Evolutionary conservation across 2,888 invertebrate genomes (phyloP), one percentile per base, ranked within the genome.

Genomic region (Eilema griseolum): DNA sequence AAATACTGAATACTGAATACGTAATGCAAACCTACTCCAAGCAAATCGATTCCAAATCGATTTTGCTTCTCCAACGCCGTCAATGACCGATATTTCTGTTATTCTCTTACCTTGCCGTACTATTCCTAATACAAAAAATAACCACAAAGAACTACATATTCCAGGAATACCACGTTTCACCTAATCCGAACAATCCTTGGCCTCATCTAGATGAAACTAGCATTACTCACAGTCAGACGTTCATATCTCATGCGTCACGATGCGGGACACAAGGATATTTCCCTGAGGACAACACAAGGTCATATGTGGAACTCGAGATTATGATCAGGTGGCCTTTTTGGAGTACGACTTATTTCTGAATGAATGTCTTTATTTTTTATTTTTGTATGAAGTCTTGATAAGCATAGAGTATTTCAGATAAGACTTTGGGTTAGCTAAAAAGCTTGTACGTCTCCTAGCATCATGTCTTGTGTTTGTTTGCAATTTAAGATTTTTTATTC

Each of bases 241-340:
- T 84, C 83, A 84, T 85, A 85, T 85, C 83, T 87, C 83, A 82
- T 64, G 71, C 78, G 77, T 78, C 76, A 84, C 66, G 76, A 68
- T 66, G 61, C 71, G 77, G 75, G 85, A 85, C 86, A 80, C 78
- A 76, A 73, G 66, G 72, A 86, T 81, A 86, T 87, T 87, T 87
- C 88, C 88, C 88, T 28, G n/a, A 71, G 85, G 87, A 81, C 76
- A 76, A 70, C 72, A 74, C 81, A 84, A 83, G 84, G 86, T 83
- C 86, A 84, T 80, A 74, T 72, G 77, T 78, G 68, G 70, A 79
- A 76, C 65, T 46, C 67, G 71, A 82, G 80, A 80, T 77, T 82
- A 77, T 75, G 75, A 80, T 82, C 83, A 78, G 80, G 69, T 79
- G 70, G 63, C 66, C 64, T 71, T 71, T 67, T 65, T 67, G 26